Conservation (phyloP, 2,113 vertebrate genomes). For the Orycteropus afer region DNA sequence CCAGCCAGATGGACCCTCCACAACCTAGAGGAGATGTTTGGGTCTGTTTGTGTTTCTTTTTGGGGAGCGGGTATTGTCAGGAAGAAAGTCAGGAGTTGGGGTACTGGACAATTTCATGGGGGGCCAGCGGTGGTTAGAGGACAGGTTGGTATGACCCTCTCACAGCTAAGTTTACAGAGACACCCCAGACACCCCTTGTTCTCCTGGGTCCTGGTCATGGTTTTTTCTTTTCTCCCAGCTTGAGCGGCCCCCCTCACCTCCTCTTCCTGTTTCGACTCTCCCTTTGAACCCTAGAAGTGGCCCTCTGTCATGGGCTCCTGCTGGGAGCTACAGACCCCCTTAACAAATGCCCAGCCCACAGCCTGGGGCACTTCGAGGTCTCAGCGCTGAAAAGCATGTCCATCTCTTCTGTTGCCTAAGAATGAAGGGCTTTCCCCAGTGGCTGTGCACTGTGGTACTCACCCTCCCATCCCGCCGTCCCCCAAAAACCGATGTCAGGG, state of each 20-base stretch:
- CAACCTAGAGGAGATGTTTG: fast-evolving
- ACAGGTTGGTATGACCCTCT: neutral
- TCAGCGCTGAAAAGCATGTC: neutral
- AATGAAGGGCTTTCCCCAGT: neutral
- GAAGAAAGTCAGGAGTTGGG: neutral
- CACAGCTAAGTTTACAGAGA: neutral
- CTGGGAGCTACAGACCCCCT: neutral
- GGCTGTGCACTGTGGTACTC: neutral
- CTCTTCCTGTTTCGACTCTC: fast-evolving
- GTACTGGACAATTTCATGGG: fast-evolving
- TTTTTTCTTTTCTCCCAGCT: neutral
- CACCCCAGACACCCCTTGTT: neutral
- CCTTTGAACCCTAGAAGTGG: neutral
- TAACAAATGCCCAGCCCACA: no score
- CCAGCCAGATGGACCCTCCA: fast-evolving
- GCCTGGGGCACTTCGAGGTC: no score
- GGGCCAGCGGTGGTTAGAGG: no score
- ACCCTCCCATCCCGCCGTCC: no score
- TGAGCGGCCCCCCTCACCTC: neutral
- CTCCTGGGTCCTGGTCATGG: neutral
- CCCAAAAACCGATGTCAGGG: no score
- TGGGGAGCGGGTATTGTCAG: neutral
- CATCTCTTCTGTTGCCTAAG: neutral
- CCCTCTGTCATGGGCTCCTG: neutral
- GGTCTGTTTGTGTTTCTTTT: neutral